phyloP scores from a whole-genome alignment of 2,888 invertebrate species.

The Drosophila kambysellisi region DNA sequence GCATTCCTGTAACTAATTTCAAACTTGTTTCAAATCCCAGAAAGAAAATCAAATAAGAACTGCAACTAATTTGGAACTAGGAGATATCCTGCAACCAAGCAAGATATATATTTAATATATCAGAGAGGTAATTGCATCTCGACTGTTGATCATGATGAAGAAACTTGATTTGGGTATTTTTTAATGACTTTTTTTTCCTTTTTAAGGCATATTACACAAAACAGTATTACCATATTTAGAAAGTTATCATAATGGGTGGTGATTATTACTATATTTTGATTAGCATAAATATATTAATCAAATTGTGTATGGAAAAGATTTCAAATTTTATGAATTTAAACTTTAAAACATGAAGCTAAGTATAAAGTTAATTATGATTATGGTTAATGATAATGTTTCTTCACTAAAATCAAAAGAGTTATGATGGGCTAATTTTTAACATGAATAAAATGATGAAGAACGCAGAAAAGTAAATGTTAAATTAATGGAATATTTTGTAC shows the following conservation, averaged over 20 bases:
- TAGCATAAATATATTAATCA: conserved; percentile 1
- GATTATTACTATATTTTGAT: background rate
- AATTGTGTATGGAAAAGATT: background rate
- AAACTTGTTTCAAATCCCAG: background rate
- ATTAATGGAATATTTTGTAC: background rate
- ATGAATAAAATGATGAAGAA: background rate
- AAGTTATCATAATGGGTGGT: background rate
- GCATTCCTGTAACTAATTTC: background rate
- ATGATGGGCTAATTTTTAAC: background rate
- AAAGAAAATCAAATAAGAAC: background rate
- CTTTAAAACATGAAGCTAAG: background rate
- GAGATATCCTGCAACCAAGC: background rate
- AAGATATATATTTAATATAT: background rate
- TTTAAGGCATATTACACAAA: background rate
- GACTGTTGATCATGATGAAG: background rate
- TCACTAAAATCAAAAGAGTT: background rate
- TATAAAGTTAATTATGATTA: too few species aligned
- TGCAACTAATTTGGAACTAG: background rate
- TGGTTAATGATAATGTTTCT: background rate
- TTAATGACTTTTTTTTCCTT: background rate
- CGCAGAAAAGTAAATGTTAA: background rate
- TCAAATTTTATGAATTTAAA: background rate
- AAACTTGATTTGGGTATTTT: background rate
- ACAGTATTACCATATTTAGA: background rate
- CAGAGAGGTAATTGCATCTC: background rate